Conservation (phyloP, 2,888 invertebrate genomes). For the Formica aserva region DNA sequence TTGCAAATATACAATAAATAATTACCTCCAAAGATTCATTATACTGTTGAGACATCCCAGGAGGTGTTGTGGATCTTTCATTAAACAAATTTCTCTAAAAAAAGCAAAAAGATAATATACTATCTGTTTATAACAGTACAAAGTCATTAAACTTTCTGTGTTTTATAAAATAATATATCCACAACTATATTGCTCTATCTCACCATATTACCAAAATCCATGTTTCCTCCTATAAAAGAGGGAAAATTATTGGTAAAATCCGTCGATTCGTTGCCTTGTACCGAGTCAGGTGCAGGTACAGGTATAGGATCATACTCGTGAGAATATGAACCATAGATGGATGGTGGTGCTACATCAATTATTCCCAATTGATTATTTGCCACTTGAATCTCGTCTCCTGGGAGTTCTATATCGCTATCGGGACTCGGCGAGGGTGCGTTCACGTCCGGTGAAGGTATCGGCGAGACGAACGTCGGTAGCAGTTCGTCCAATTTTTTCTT, state of each 20-base stretch:
- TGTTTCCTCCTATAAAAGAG: constrained; percentile 89
- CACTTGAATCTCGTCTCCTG: constrained; percentile 86
- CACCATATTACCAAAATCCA: constrained; percentile 88
- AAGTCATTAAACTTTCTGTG: neutral
- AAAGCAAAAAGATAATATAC: constrained; percentile 16
- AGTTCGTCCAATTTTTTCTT: constrained; percentile 95
- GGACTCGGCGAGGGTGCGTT: constrained; percentile 93
- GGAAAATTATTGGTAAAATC: constrained; percentile 88
- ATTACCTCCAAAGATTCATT: constrained; percentile 83
- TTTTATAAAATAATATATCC: neutral
- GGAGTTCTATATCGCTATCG: constrained; percentile 93
- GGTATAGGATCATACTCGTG: constrained; percentile 83
- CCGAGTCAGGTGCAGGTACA: constrained; percentile 80
- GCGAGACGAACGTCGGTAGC: constrained; percentile 90
- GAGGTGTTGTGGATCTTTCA: constrained; percentile 80
- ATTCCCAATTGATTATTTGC: constrained; percentile 79
- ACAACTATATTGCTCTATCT: constrained; percentile 40
- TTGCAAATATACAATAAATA: neutral
- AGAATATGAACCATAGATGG: constrained; percentile 83
- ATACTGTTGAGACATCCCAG: constrained; percentile 79
- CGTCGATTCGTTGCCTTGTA: constrained; percentile 76
- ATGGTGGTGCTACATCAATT: constrained; percentile 82
- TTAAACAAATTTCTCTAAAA: constrained; percentile 84
- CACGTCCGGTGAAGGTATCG: constrained; percentile 88
- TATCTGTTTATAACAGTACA: neutral